Conservation (phyloP, 2,888 invertebrate species). For the Campopleginae sp. region DNA sequence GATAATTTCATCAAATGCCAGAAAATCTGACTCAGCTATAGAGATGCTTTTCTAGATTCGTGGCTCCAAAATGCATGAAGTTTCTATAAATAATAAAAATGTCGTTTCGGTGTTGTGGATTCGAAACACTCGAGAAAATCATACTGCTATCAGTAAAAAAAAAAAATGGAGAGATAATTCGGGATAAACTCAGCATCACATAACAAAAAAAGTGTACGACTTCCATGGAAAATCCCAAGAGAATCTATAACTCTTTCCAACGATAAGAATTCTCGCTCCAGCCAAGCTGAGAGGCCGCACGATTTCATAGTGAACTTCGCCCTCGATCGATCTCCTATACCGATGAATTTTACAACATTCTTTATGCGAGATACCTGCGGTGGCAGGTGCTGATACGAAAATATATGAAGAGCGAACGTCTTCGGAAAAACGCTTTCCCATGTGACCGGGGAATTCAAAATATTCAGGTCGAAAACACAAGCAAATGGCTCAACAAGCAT, state of each 20-base stretch:
- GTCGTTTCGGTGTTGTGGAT: too few relatives aligned
- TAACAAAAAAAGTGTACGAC: constrained; percentile 22
- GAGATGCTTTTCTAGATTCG: too few relatives aligned
- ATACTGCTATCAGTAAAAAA: too few relatives aligned
- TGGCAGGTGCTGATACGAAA: constrained; percentile 31
- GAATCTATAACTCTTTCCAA: constrained; percentile 71
- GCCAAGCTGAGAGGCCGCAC: constrained; percentile 1
- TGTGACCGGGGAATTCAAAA: not conserved
- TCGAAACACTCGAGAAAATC: too few relatives aligned
- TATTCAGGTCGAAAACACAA: not conserved
- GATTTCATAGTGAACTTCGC: constrained; percentile 29
- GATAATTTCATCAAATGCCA: too few relatives aligned
- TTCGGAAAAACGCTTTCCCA: not conserved
- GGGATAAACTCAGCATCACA: not conserved
- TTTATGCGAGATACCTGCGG: constrained; percentile 43
- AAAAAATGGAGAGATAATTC: not conserved
- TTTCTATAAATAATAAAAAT: too few relatives aligned
- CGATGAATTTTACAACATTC: constrained; percentile 57
- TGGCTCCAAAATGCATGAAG: too few relatives aligned
- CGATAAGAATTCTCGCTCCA: constrained; percentile 57
- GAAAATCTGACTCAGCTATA: too few relatives aligned
- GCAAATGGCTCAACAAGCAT: not conserved
- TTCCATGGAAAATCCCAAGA: constrained; percentile 65
- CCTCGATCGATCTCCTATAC: constrained; percentile 27
- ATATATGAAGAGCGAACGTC: constrained; percentile 23